These are phyloP conservation scores for Etheostoma nigrum DNA, from an alignment of 2,797 vertebrate species.

Conservation along the genomic window DNA sequence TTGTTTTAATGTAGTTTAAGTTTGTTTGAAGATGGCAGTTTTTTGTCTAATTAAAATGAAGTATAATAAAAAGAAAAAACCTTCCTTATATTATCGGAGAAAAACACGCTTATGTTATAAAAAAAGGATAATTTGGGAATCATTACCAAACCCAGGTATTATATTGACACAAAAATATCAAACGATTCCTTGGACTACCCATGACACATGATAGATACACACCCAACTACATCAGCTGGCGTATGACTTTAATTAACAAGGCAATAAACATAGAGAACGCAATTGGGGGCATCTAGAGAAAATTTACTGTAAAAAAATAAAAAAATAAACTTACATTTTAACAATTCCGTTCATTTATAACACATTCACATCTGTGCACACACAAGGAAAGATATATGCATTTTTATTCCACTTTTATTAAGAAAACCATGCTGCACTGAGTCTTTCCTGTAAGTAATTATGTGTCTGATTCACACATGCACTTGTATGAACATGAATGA, in stretches of 20 bases:
- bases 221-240: background rate
- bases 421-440: background rate
- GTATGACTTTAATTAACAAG: constrained; percentile 9
- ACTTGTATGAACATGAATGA: constrained; percentile 60
- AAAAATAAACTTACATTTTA: background rate
- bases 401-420: background rate
- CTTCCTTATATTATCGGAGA: background rate
- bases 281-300: background rate
- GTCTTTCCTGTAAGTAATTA: constrained; percentile 19
- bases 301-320: constrained; percentile 15
- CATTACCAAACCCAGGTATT: background rate
- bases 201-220: background rate
- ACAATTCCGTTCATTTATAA: background rate
- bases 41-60: too few relatives aligned
- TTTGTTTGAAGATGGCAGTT: too few relatives aligned
- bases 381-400: background rate
- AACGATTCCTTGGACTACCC: background rate
- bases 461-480: constrained; percentile 34
- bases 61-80: background rate
- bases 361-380: background rate
- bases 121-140: background rate
- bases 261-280: background rate
- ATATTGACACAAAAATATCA: background rate
- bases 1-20: too few relatives aligned
- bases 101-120: background rate